Base-by-base conservation (phyloP, 64 coral and sea anemone species). In the Porites australiensis region DNA sequence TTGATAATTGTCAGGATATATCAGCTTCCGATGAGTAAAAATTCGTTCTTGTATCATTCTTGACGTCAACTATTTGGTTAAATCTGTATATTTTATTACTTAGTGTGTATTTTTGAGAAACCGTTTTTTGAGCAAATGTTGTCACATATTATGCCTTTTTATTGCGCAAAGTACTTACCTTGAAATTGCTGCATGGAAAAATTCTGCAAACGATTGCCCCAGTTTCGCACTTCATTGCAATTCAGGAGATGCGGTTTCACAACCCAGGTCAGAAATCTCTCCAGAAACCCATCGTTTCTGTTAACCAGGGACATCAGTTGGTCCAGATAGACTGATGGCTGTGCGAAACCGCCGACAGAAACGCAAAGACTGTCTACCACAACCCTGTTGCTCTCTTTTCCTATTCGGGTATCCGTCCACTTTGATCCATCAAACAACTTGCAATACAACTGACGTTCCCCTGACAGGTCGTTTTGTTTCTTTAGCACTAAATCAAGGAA, bases 261-360 rank as follows among this genome's bases (percentile, higher is more conserved):
- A 85, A 85, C 60, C 82, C 82, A 85, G 61, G 61, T 68, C 37
- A 85, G 61, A 85, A 85, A 85, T 50, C 60, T 43, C 50, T 85
- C 82, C 50, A 66, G 82, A 85, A 84, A 85, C 48, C 82, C 61
- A 85, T 85, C 82, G 82, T 85, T 85, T 85, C 82, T 85, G 82
- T 85, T 85, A 85, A 85, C 82, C 13, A 85, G 82, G 82, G 82
- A 85, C 82, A 85, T 85, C 60, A 85, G 82, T 85, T 85, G 82
- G 60, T 85, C 50, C 27, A 85, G 82, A 85, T 85, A 85, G 82
- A 85, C 82, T 3, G 82, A 85, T 68, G 82, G 82, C 82, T 85
- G 82, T n/a, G 82, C 59, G 50, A 85, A 85, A 43, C 82, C 82
- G 60, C 82, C 60, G 82, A 85, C 82, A 85, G 82, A 85, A 3